A percentile compares a stretch with the other conserved stretches of the same genome.
phyloP scores from a whole-genome alignment of 2,113 vertebrate genomes.

The Phainopepla nitens region DNA sequence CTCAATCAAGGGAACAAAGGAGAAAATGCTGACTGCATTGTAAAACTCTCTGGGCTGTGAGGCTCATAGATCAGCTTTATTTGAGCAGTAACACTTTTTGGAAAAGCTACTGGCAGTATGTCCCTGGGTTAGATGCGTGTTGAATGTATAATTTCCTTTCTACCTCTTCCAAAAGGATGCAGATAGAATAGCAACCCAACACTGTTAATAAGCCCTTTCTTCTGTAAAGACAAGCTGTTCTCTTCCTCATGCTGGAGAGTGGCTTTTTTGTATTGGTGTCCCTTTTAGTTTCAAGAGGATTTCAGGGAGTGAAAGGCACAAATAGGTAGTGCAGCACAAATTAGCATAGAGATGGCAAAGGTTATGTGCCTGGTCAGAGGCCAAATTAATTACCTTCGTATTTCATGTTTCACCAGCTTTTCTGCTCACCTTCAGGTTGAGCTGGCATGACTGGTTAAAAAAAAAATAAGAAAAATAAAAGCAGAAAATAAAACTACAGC shows the following conservation, averaged over 20 bases:
- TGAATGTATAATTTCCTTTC: conserved; percentile 3
- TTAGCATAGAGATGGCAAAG: neutral
- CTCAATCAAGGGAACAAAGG: conserved; percentile 34
- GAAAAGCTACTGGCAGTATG: neutral
- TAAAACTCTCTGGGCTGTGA: conserved; percentile 5
- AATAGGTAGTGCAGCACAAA: neutral
- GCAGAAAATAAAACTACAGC: neutral
- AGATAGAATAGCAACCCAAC: neutral
- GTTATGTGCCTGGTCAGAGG: neutral
- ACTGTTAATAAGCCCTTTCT: neutral
- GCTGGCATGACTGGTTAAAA: neutral
- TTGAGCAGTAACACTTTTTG: conserved; percentile 14
- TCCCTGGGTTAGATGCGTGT: neutral
- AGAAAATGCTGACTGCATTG: conserved; percentile 41
- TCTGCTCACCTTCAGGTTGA: neutral
- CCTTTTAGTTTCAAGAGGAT: neutral
- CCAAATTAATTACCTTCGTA: neutral
- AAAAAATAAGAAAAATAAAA: neutral
- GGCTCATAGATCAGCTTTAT: conserved; percentile 57
- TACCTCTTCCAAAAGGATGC: neutral
- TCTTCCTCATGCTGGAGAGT: neutral
- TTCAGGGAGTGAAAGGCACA: neutral
- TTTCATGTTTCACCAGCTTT: neutral
- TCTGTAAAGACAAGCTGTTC: neutral
- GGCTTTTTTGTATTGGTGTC: neutral